phyloP scores from a whole-genome alignment of 2,113 vertebrate genomes.

The Trichomycterus rosablanca region DNA sequence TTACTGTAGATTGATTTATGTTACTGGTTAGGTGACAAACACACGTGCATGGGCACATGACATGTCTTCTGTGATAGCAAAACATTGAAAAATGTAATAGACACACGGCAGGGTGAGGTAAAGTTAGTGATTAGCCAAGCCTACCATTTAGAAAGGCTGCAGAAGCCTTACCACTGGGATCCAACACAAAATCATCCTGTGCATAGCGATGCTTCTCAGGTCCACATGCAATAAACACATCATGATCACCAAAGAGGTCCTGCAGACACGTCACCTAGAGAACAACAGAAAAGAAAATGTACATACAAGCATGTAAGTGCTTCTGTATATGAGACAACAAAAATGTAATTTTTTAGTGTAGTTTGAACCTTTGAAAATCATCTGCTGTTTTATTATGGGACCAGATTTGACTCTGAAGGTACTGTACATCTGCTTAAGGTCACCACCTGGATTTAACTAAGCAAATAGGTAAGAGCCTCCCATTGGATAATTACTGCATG shows the following conservation, averaged over 20 bases:
- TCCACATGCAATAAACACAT: conserved; percentile 95
- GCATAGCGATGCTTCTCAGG: conserved; percentile 94
- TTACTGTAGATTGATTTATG: too few relatives aligned
- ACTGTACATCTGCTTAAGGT: too few relatives aligned
- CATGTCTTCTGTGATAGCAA: background rate
- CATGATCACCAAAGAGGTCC: conserved; percentile 97
- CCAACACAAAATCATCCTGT: conserved; percentile 95
- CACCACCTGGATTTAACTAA: too few relatives aligned
- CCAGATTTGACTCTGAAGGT: too few relatives aligned
- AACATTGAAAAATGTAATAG: background rate
- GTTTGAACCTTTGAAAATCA: too few relatives aligned
- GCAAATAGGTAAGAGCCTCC: too few relatives aligned
- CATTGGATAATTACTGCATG: too few relatives aligned
- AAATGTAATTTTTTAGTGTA: too few relatives aligned
- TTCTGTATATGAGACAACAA: too few relatives aligned
- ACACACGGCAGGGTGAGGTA: conserved; percentile 22
- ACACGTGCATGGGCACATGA: background rate
- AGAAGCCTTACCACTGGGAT: conserved; percentile 87
- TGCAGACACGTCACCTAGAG: conserved; percentile 86
- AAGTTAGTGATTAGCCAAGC: conserved; percentile 57
- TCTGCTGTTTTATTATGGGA: too few relatives aligned
- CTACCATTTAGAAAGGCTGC: conserved; percentile 64
- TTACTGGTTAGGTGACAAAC: background rate
- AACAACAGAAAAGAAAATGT: conserved; percentile 2
- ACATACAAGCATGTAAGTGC: background rate